These are phyloP conservation scores for Capreolus pygargus DNA, from an alignment of 2,113 vertebrate species.

Conservation along the genomic window DNA sequence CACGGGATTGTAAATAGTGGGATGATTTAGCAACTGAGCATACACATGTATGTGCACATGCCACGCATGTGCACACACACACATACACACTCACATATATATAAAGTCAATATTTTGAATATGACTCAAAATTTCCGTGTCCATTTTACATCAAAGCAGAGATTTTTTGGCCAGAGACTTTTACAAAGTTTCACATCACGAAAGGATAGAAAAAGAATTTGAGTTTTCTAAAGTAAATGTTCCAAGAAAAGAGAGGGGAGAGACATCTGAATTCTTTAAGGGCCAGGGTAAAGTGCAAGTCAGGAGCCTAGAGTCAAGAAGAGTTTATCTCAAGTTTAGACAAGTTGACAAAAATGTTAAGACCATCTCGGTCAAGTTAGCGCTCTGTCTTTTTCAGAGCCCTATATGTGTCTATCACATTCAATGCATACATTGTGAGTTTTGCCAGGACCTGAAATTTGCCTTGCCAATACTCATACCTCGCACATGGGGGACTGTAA, in stretches of 20 bases:
- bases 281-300: not conserved
- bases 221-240: not conserved
- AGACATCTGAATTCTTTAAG: not conserved
- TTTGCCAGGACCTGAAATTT: not conserved
- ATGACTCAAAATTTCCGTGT: not conserved
- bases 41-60: not conserved
- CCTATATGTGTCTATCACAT: not conserved
- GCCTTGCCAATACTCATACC: not conserved
- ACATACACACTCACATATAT: not conserved
- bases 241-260: not conserved
- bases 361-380: not conserved
- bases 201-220: not conserved
- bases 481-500: not conserved
- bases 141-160: not conserved
- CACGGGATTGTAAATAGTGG: not conserved
- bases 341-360: not conserved
- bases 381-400: not conserved
- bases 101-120: not conserved
- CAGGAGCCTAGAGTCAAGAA: not conserved
- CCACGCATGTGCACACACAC: fast-evolving
- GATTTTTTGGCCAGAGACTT: not conserved
- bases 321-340: not conserved
- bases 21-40: not conserved
- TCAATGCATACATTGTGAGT: not conserved
- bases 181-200: not conserved